Conservation (phyloP, 2,888 invertebrate species). For the Xylota sylvarum region DNA sequence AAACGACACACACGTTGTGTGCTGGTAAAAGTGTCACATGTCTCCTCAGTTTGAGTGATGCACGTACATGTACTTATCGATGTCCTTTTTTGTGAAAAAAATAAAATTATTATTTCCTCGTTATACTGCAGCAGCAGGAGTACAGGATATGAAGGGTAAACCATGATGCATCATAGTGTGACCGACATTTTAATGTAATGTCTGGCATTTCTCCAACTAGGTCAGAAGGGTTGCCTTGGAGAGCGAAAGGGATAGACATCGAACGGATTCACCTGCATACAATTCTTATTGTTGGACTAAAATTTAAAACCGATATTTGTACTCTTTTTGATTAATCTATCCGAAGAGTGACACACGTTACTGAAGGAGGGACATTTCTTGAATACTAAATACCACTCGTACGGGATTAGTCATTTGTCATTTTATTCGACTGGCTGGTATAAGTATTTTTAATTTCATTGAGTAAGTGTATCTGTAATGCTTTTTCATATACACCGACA, state of each 20-base stretch:
- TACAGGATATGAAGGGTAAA: slow-evolving; percentile 50
- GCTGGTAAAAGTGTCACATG: slow-evolving; percentile 58
- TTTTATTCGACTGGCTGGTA: slow-evolving; percentile 49
- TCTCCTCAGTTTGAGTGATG: background rate
- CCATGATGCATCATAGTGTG: slow-evolving; percentile 60
- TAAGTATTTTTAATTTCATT: slow-evolving; percentile 52
- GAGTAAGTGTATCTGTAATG: slow-evolving; percentile 15
- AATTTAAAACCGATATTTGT: slow-evolving; percentile 31
- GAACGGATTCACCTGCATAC: slow-evolving; percentile 70
- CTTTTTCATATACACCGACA: too few species aligned
- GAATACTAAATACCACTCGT: slow-evolving; percentile 59
- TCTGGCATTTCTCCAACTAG: slow-evolving; percentile 73
- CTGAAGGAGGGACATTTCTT: slow-evolving; percentile 35
- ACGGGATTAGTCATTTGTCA: slow-evolving; percentile 64
- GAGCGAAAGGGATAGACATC: background rate
- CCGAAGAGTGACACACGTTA: background rate
- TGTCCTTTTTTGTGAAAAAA: slow-evolving; percentile 18
- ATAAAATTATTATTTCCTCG: background rate
- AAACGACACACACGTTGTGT: slow-evolving; percentile 43
- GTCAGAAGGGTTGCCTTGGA: slow-evolving; percentile 17
- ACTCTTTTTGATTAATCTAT: slow-evolving; percentile 19
- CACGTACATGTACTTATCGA: slow-evolving; percentile 46
- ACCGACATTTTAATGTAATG: slow-evolving; percentile 75
- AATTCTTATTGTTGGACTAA: slow-evolving; percentile 37
- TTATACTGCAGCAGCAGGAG: background rate